Evolutionary conservation across 2,888 invertebrate genomes (phyloP), one percentile per base, ranked within the genome.

Genomic region (Agrochola litura): DNA sequence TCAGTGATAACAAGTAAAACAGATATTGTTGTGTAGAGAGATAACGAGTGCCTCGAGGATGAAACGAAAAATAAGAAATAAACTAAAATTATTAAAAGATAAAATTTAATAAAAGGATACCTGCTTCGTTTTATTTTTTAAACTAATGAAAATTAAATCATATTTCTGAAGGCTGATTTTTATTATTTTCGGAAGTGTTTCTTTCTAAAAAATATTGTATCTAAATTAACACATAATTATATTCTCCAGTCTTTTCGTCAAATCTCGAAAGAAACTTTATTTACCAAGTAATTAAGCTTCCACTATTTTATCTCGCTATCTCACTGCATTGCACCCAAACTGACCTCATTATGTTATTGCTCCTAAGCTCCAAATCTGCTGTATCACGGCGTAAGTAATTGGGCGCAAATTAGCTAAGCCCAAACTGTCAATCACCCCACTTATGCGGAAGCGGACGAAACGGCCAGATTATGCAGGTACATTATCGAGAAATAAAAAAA

Each of bases 351-450:
- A 87, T 82, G 76, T 83, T 90, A 82, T 86, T 79, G 49, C 76
- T 87, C 89, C 86, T 86, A 83, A 87, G 88, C 85, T 85, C 82
- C 85, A 88, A 87, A 85, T 80, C 82, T 89, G 94, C 92, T 90
- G 90, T 92, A 89, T 94, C 92, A 94, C 86, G 86, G 82, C 70
- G 90, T 93, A 94, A 94, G 94, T 95, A 94, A 94, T 94, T 94
- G 93, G 90, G 82, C 86, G 91, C 89, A 94, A 93, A 94, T 95
- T 93, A 93, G 90, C 90, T 92, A 90, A 93, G 88, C 90, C 89
- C 82, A 87, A 90, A 86, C 91, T 90, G 93, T 93, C 93, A 92
- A 93, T 94, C 94, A 93, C 90, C 78, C 84, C 76, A 87, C 83
- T 83, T 85, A 85, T 79, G 46, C 46, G 41, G 43, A 69, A 54